Percentiles rank a stretch among this genome's conserved stretches.
These are phyloP conservation scores for Sorex fumeus DNA, from an alignment of 2,113 vertebrate species.

Conservation along the genomic window DNA sequence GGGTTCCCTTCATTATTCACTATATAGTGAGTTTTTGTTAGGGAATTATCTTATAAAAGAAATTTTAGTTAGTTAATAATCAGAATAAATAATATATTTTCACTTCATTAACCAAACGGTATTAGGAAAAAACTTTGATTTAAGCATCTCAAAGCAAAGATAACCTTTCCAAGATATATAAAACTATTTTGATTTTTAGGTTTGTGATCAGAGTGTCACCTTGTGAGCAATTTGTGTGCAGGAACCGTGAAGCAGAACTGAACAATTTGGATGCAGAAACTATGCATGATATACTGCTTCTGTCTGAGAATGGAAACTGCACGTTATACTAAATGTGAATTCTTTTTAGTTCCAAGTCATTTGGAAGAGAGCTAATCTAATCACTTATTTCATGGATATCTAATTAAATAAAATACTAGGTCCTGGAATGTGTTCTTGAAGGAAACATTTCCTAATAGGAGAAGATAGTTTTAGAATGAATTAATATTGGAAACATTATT, in stretches of 20 bases:
- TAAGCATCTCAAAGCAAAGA: slow-evolving; percentile 41
- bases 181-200: slow-evolving; percentile 59
- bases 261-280: slow-evolving; percentile 52
- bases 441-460: background rate
- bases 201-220: slow-evolving; percentile 34
- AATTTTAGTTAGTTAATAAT: slow-evolving; percentile 38
- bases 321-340: slow-evolving; percentile 3
- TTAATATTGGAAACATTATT: slow-evolving; percentile 8
- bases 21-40: background rate
- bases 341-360: slow-evolving; percentile 29
- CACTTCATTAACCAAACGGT: slow-evolving; percentile 30
- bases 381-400: slow-evolving; percentile 10
- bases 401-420: slow-evolving; percentile 49
- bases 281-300: background rate
- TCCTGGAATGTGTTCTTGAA: slow-evolving; percentile 1
- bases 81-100: slow-evolving; percentile 54
- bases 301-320: slow-evolving; percentile 4
- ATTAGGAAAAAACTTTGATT: slow-evolving; percentile 3
- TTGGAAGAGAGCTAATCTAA: slow-evolving; percentile 37
- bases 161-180: background rate
- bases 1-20: background rate
- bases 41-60: slow-evolving; percentile 28
- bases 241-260: slow-evolving; percentile 64
- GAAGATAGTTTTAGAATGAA: slow-evolving; percentile 12
- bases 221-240: slow-evolving; percentile 63